Percentiles rank a stretch among this genome's conserved stretches.
phyloP scores from a whole-genome alignment of 2,888 invertebrate genomes.

The Esperia sulphurella region DNA sequence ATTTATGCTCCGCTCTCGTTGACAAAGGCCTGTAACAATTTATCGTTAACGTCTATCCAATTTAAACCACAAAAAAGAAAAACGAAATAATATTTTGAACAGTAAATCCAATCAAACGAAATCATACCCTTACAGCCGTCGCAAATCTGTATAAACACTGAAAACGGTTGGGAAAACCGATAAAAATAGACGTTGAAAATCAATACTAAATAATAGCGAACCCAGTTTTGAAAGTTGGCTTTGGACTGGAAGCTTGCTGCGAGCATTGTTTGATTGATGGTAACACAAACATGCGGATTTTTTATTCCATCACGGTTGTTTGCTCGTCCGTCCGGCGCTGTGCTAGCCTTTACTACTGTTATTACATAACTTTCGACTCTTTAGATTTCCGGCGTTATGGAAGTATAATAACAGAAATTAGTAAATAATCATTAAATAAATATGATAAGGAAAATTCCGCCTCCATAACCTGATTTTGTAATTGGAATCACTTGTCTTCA shows the following conservation, averaged over 20 bases:
- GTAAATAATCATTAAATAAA: no score
- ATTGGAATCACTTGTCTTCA: no score
- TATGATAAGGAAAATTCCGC: no score
- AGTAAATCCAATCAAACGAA: conserved; percentile 44
- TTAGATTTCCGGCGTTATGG: neutral
- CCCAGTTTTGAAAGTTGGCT: conserved; percentile 59
- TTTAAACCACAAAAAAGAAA: conserved; percentile 1
- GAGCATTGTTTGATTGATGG: conserved; percentile 74
- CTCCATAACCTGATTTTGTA: no score
- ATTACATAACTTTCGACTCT: conserved; percentile 23
- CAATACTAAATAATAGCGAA: conserved; percentile 66
- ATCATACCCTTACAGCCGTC: conserved; percentile 45
- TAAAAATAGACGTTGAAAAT: conserved; percentile 61
- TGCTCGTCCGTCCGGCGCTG: conserved; percentile 32
- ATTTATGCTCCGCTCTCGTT: neutral
- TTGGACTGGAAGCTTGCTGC: conserved; percentile 44
- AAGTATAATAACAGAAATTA: neutral
- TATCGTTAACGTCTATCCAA: neutral
- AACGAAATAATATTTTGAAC: conserved; percentile 27
- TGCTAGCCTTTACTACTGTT: conserved; percentile 28
- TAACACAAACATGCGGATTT: conserved; percentile 63
- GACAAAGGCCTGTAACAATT: neutral
- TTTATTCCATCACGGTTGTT: conserved; percentile 60
- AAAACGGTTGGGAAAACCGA: conserved; percentile 42
- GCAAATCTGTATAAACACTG: conserved; percentile 57